Conservation (phyloP, 2,113 vertebrate genomes). For the Maccullochella peelii region DNA sequence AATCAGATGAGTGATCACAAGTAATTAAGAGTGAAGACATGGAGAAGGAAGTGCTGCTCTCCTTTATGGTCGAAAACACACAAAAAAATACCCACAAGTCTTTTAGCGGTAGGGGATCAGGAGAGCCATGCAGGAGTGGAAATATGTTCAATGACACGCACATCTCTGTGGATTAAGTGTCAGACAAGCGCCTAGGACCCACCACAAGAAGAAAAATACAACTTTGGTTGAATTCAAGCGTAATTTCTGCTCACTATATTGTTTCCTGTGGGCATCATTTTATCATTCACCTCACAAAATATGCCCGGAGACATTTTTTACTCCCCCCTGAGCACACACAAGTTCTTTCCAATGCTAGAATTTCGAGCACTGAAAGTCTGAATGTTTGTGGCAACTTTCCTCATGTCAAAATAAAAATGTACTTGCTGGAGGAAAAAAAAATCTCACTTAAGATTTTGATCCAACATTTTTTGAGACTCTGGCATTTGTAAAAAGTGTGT, state of each 20-base stretch:
- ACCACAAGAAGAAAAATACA: constrained; percentile 36
- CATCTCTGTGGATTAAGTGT: constrained; percentile 43
- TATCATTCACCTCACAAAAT: constrained; percentile 70
- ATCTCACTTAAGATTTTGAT: constrained; percentile 51
- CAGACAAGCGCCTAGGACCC: constrained; percentile 10
- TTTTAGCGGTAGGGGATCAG: background rate
- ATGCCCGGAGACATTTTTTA: constrained; percentile 53
- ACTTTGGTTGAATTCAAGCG: constrained; percentile 27
- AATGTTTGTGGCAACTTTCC: constrained; percentile 52
- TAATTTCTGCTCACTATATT: constrained; percentile 49
- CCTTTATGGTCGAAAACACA: constrained; percentile 31
- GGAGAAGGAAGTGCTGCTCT: constrained; percentile 10
- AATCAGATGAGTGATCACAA: constrained; percentile 58
- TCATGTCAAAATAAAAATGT: constrained; percentile 41
- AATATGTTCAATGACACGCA: constrained; percentile 53
- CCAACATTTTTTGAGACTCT: constrained; percentile 35
- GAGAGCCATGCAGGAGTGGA: constrained; percentile 27
- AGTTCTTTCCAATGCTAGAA: constrained; percentile 25
- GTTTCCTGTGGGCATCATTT: constrained; percentile 62
- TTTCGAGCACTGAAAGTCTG: constrained; percentile 34
- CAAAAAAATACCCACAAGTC: constrained; percentile 19
- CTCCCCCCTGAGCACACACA: constrained; percentile 39
- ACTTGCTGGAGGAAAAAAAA: background rate
- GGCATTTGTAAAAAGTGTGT: constrained; percentile 25
- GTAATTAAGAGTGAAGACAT: constrained; percentile 64